These are phyloP conservation scores for Conops quadrifasciatus DNA, from an alignment of 2,888 invertebrate genomes.

Conservation along the genomic window DNA sequence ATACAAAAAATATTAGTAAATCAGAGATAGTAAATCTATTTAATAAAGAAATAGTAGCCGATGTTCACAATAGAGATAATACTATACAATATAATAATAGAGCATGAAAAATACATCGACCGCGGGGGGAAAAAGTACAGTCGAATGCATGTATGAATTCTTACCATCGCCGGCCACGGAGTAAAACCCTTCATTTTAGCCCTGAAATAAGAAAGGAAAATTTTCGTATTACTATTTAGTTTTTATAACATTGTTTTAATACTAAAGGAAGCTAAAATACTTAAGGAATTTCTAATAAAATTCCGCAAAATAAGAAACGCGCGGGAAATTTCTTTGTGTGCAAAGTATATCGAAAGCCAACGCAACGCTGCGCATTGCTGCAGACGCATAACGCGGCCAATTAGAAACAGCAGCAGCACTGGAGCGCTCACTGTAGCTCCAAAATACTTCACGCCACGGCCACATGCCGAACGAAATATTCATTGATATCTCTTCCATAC, in stretches of 20 bases:
- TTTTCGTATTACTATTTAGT: slow-evolving; percentile 8
- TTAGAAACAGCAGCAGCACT: slow-evolving; percentile 3
- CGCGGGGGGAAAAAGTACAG: slow-evolving; percentile 35
- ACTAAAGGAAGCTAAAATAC: background rate
- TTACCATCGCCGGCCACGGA: slow-evolving; percentile 97
- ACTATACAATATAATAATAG: background rate
- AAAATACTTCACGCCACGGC: background rate
- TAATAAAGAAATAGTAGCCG: background rate
- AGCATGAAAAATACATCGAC: too few relatives aligned
- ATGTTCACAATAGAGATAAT: background rate
- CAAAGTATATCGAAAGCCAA: slow-evolving; percentile 35
- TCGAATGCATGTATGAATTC: slow-evolving; percentile 57
- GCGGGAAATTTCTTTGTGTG: slow-evolving; percentile 47
- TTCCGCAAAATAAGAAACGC: slow-evolving; percentile 43
- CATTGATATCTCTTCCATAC: background rate
- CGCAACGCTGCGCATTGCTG: slow-evolving; percentile 38
- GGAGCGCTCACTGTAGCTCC: slow-evolving; percentile 35
- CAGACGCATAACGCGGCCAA: slow-evolving; percentile 11
- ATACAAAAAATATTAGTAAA: too few relatives aligned
- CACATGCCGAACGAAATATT: background rate
- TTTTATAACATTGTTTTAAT: background rate
- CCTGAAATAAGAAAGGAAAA: slow-evolving; percentile 71
- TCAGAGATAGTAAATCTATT: too few relatives aligned
- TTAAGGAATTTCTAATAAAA: background rate
- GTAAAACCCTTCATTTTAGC: slow-evolving; percentile 98